Percentiles rank a stretch among this genome's conserved stretches.
phyloP scores from a whole-genome alignment of 2,113 vertebrate species.

The Oxygymnocypris stewartii region DNA sequence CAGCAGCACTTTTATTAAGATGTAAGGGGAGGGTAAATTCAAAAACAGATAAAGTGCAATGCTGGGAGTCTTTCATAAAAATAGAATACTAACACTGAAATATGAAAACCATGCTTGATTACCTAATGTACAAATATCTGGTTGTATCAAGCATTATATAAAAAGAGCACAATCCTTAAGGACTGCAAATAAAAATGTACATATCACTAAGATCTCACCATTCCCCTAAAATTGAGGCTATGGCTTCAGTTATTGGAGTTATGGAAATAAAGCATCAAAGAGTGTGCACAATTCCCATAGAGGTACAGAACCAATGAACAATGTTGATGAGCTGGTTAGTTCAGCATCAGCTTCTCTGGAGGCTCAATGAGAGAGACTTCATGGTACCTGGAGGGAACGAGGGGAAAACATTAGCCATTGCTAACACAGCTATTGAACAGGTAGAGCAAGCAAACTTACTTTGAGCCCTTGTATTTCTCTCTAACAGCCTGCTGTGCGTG shows the following conservation, averaged over 20 bases:
- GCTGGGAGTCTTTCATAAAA: conserved; percentile 46
- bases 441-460: conserved; percentile 78
- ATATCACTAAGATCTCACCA: conserved; percentile 56
- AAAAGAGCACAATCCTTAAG: conserved; percentile 44
- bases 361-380: conserved; percentile 85
- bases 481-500: conserved; percentile 92
- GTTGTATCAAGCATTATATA: conserved; percentile 49
- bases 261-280: conserved; percentile 45
- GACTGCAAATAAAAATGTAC: conserved; percentile 66
- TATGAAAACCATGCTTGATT: conserved; percentile 66
- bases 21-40: conserved; percentile 5
- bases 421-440: neutral
- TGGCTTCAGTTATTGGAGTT: conserved; percentile 58
- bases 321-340: conserved; percentile 52
- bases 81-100: conserved; percentile 49
- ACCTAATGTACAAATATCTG: conserved; percentile 57
- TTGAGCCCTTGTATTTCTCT: conserved; percentile 92
- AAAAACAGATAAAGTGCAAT: conserved; percentile 21
- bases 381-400: conserved; percentile 76
- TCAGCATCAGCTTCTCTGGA: conserved; percentile 74
- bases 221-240: conserved; percentile 60
- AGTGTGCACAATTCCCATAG: conserved; percentile 41
- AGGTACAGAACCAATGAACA: neutral
- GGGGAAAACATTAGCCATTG: neutral
- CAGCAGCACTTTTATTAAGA: conserved; percentile 52